These are phyloP conservation scores for Podiceps cristatus DNA, from an alignment of 2,113 vertebrate species.

Conservation along the genomic window DNA sequence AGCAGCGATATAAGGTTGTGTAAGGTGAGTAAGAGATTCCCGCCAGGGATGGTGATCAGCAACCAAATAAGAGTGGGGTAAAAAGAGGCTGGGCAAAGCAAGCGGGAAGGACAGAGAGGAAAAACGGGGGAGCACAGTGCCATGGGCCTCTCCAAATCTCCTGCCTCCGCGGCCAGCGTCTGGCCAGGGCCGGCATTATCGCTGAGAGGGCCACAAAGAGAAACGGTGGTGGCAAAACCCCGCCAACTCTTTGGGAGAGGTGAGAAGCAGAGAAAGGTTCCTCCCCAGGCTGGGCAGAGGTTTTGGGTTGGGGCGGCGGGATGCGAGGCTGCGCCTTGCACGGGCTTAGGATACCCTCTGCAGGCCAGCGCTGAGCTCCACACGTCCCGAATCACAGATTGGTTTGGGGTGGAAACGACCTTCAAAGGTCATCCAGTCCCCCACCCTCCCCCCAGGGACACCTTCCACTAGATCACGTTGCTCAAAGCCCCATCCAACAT, in stretches of 20 bases:
- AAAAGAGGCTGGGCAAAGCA: neutral
- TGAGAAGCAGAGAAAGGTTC: neutral
- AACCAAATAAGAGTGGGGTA: neutral
- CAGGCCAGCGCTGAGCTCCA: neutral
- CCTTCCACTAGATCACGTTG: fast-evolving
- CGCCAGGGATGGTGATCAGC: neutral
- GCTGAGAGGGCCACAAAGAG: neutral
- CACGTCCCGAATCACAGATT: fast-evolving
- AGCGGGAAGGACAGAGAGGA: neutral
- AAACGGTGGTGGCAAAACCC: fast-evolving
- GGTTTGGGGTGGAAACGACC: fast-evolving
- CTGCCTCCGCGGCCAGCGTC: fast-evolving
- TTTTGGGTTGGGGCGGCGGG: neutral
- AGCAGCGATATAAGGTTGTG: neutral
- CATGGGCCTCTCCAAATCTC: neutral
- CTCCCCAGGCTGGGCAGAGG: neutral
- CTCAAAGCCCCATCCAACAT: fast-evolving
- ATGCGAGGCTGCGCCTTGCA: neutral
- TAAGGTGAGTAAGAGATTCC: neutral
- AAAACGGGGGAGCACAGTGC: neutral
- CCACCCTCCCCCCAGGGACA: neutral
- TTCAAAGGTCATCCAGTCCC: fast-evolving
- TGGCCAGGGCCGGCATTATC: fast-evolving
- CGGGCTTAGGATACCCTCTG: constrained; percentile 54
- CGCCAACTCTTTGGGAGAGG: neutral